Evolutionary conservation across 2,797 vertebrate genomes (phyloP).

Genomic region (Sparus aurata): DNA sequence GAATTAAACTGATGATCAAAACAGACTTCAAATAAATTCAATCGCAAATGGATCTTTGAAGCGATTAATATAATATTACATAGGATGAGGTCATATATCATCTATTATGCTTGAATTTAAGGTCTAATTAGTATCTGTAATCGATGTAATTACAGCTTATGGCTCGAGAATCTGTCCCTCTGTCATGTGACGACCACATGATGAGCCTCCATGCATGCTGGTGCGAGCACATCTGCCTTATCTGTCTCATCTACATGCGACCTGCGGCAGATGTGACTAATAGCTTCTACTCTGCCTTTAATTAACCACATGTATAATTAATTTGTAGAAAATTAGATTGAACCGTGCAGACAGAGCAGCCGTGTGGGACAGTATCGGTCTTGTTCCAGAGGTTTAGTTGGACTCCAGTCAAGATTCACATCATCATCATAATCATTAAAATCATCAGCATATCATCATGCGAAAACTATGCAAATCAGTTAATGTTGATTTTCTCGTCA

Average conservation of each 20-base stretch:
- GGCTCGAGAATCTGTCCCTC: not conserved
- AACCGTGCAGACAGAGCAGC: constrained; percentile 21
- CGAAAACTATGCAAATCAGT: constrained; percentile 10
- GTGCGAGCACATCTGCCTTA: constrained; percentile 17
- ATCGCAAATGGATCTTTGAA: not conserved
- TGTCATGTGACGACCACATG: constrained; percentile 56
- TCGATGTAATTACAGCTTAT: constrained; percentile 14
- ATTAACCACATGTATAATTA: constrained; percentile 72
- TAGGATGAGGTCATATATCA: not conserved
- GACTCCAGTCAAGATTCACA: not conserved
- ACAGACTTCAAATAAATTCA: not conserved
- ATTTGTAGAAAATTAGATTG: constrained; percentile 72
- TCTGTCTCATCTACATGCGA: constrained; percentile 36
- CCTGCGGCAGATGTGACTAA: constrained; percentile 54
- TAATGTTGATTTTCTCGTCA: not conserved
- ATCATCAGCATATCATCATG: not conserved
- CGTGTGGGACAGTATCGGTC: constrained; percentile 33
- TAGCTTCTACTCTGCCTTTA: constrained; percentile 61
- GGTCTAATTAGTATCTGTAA: constrained; percentile 27
- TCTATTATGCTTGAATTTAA: not conserved
- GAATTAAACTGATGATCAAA: not conserved
- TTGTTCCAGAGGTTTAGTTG: constrained; percentile 28
- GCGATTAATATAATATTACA: not conserved
- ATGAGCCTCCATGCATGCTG: constrained; percentile 16
- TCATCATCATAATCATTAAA: not conserved